Base-by-base conservation (phyloP, 2,888 invertebrate genomes). In the Drosophila vallismaia region DNA sequence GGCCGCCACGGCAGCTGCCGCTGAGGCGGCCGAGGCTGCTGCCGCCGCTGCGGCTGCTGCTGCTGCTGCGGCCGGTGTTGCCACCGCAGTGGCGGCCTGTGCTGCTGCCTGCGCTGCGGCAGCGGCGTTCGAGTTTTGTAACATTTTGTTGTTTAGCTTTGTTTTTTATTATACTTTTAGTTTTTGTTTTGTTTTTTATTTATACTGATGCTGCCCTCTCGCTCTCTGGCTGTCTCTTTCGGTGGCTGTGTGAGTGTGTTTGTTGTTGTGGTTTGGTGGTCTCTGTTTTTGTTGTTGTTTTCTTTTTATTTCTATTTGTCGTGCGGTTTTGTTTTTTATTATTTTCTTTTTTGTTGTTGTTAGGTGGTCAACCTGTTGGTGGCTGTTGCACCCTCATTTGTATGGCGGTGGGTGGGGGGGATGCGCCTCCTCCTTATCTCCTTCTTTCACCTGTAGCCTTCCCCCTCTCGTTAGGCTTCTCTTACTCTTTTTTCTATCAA, bases 41-140 rank as follows among this genome's bases (percentile, higher is more conserved):
- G 59, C 68, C 38, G 83, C 77, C 63, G 74, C 76, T 77, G 76
- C 75, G 70, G 74, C 52, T 19, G 58, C 44, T 19, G 76, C 63
- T 12, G 72, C 53, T 50, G 68, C 76, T 33, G 71, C 51, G 40
- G 68, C 49, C 36, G 70, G 53, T 42, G 74, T 55, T 51, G 78
- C 68, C 33, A 66, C 54, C 19, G 75, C 76, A 63, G 73, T 29
- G 38, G 57, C 51, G n/a, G 76, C 71, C 29, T 71, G 50, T 48
- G 70, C 74, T 46, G 68, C 50, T 42, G 68, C 54, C 49, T 51
- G 63, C 60, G 76, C 59, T 44, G 60, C 63, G 49, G 63, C 56
- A 33, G 56, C 45, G 58, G 56, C 73, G 74, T 79, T 81, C 73
- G 89, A 75, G 84, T 89, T 89, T 85, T 89, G 89, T 84, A 89